A percentile compares a stretch with the other conserved stretches of the same genome.
Evolutionary conservation across 2,113 vertebrate genomes (phyloP).

Genomic region (Phylloscopus whistleri): DNA sequence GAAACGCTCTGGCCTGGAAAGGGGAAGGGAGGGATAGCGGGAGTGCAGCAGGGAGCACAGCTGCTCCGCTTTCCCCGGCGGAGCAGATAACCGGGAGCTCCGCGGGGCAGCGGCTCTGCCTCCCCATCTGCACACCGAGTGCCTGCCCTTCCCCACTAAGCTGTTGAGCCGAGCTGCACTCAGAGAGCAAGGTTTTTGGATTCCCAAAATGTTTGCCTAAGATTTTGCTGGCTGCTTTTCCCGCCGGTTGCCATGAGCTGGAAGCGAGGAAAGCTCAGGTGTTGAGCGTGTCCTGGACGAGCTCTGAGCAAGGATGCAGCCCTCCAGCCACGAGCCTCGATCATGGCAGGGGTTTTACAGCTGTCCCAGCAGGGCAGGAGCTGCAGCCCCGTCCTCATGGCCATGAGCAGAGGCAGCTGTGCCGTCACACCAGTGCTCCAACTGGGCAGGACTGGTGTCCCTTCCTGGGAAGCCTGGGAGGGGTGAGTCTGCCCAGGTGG

Average conservation of each 20-base stretch:
- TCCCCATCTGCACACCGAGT: accelerated
- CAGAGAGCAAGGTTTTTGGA: not conserved
- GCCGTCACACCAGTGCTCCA: not conserved
- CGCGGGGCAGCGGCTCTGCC: accelerated
- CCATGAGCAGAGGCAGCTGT: not conserved
- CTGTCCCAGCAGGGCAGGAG: not conserved
- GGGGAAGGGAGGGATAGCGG: not conserved
- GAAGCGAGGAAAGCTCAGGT: not conserved
- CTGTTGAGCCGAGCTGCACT: not conserved
- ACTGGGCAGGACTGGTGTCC: not conserved
- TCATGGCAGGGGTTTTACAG: not conserved
- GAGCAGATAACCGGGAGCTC: not conserved
- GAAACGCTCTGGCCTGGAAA: not conserved
- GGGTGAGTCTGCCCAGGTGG: not conserved
- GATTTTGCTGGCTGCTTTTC: not conserved
- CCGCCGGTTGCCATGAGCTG: not conserved
- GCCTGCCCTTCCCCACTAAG: accelerated
- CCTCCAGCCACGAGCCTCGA: not conserved
- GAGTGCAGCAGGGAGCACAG: not conserved
- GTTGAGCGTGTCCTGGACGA: not conserved
- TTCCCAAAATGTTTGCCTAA: not conserved
- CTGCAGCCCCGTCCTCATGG: not conserved
- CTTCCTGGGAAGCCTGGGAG: not conserved
- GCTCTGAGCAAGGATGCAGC: not conserved
- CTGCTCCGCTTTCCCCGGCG: accelerated